Evolutionary conservation across 2,113 vertebrate species (phyloP).

Genomic region (Phaethornis superciliosus): DNA sequence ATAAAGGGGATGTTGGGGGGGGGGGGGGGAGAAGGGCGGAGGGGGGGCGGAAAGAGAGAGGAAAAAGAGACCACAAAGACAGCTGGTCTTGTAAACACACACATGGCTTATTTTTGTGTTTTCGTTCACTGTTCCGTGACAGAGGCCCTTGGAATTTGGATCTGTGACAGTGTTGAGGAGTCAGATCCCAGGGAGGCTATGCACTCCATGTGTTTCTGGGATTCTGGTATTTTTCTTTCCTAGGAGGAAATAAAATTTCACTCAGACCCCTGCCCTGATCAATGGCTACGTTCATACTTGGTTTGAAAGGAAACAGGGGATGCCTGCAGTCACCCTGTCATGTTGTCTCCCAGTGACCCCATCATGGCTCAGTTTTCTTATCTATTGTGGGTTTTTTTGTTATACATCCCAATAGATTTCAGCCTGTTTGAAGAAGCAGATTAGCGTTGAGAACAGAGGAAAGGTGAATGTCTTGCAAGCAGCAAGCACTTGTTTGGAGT

Average conservation of each 20-base stretch:
- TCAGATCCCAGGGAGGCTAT: background rate
- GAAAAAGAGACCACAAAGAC: constrained; percentile 5
- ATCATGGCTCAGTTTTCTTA: background rate
- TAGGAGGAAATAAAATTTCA: background rate
- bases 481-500: background rate
- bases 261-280: background rate
- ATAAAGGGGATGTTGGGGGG: background rate
- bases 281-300: background rate
- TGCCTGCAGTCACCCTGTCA: background rate
- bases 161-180: background rate
- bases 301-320: background rate
- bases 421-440: background rate
- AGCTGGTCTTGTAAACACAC: constrained; percentile 55
- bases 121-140: constrained; percentile 26
- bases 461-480: background rate
- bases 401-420: background rate
- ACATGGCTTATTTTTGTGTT: constrained; percentile 46
- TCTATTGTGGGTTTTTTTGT: background rate
- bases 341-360: background rate
- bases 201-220: background rate
- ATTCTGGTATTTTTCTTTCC: background rate
- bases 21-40: no score
- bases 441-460: background rate
- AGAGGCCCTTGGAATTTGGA: constrained; percentile 53
- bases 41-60: background rate